Percentiles rank a stretch among this genome's conserved stretches.
Conservation (phyloP, 2,888 invertebrate genomes). For the Drosophila testacea region DNA sequence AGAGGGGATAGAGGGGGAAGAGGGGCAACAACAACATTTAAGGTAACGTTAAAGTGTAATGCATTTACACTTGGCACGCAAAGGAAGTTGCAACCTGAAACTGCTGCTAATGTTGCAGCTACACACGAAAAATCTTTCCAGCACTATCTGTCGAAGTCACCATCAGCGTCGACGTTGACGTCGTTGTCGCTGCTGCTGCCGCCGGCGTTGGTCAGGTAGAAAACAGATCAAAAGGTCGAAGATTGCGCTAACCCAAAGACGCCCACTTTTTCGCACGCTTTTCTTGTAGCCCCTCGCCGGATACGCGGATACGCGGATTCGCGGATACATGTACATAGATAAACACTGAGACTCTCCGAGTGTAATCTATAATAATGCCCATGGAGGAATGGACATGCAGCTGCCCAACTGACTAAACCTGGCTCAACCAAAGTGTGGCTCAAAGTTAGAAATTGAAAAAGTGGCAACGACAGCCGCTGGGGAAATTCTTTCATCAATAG, state of each 20-base stretch:
- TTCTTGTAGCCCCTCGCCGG: slow-evolving; percentile 59
- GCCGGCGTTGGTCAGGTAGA: slow-evolving; percentile 45
- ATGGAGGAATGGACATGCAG: slow-evolving; percentile 29
- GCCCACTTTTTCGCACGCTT: slow-evolving; percentile 82
- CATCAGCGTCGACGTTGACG: slow-evolving; percentile 6
- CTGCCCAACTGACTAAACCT: slow-evolving; percentile 25
- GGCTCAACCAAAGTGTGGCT: not conserved
- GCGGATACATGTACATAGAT: slow-evolving; percentile 61
- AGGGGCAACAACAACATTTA: slow-evolving; percentile 53
- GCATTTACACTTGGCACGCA: slow-evolving; percentile 80
- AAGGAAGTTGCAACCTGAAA: slow-evolving; percentile 76
- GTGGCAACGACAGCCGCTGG: slow-evolving; percentile 63
- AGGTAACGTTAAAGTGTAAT: slow-evolving; percentile 74
- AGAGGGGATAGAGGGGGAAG: not conserved
- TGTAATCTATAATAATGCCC: slow-evolving; percentile 65
- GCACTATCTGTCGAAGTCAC: slow-evolving; percentile 20
- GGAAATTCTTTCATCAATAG: slow-evolving; percentile 75
- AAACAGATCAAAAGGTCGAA: slow-evolving; percentile 81
- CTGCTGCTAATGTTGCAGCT: slow-evolving; percentile 59
- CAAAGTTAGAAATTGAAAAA: slow-evolving; percentile 66
- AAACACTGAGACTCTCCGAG: slow-evolving; percentile 42
- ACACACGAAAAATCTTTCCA: slow-evolving; percentile 32
- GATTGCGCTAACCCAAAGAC: slow-evolving; percentile 76
- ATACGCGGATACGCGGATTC: slow-evolving; percentile 69
- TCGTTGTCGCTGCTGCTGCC: slow-evolving; percentile 34